phyloP scores from a whole-genome alignment of 2,113 vertebrate genomes.

The Clarias gariepinus region DNA sequence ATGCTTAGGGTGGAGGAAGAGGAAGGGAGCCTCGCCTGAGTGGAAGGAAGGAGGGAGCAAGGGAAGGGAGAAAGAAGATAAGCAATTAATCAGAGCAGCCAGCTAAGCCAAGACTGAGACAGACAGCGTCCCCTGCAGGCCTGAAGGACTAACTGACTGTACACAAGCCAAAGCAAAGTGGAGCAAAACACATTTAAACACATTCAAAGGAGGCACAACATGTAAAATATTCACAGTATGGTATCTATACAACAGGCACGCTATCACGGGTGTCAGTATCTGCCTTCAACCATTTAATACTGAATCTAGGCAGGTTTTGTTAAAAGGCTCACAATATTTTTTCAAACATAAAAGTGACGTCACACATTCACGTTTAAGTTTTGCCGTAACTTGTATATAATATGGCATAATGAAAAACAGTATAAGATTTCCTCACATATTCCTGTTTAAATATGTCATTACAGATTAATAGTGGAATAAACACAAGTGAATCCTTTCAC shows the following conservation, averaged over 20 bases:
- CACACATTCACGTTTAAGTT: background rate
- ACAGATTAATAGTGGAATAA: background rate
- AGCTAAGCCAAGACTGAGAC: slow-evolving; percentile 60
- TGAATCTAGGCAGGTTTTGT: background rate
- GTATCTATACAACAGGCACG: background rate
- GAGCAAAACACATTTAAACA: slow-evolving; percentile 59
- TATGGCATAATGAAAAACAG: background rate
- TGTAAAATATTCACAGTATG: background rate
- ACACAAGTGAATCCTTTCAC: no score
- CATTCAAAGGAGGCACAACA: slow-evolving; percentile 5
- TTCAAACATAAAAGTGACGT: background rate
- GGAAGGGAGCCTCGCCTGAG: slow-evolving; percentile 99
- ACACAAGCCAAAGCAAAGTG: slow-evolving; percentile 63
- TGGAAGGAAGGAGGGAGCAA: slow-evolving; percentile 45
- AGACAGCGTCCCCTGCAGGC: slow-evolving; percentile 64
- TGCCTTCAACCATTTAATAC: background rate
- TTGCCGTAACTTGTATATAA: background rate
- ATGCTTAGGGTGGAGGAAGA: slow-evolving; percentile 99
- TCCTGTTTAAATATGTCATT: background rate
- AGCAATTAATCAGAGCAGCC: slow-evolving; percentile 72
- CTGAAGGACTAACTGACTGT: slow-evolving; percentile 57
- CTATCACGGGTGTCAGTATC: background rate
- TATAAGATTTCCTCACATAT: background rate
- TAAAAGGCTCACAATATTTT: background rate
- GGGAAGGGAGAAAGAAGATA: slow-evolving; percentile 62